Evolutionary conservation across 2,113 vertebrate genomes (phyloP), one percentile per base, ranked within the genome.

Genomic region (Megatriorchis doriae): DNA sequence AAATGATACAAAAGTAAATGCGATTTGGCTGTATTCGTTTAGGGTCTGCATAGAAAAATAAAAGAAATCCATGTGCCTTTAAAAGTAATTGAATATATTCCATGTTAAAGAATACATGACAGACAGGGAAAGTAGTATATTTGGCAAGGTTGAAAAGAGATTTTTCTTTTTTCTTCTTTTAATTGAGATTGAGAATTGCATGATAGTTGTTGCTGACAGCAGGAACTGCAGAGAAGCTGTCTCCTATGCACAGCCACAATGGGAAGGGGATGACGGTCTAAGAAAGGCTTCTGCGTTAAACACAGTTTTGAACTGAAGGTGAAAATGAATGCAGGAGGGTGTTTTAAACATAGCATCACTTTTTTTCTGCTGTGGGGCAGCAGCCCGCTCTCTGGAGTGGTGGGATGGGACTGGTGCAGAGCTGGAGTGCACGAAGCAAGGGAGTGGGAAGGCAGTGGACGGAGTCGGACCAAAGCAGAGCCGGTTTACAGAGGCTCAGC

Each of bases 401-500:
- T 47, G 43, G 55, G 31, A 19, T 53, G 22, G 34, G 59, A 52
- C 42, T 0, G 1, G 8, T 50, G 42, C 25, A 62, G 59, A 52
- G 59, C 16, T 86, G 38, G 32, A 58, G 53, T 0, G 3, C 18
- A 1, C 47, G 55, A 86, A 52, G 13, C 0, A 0, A 74, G 11
- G 19, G 27, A 10, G 3, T 43, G 43, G 32, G 17, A 87, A 31
- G 7, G 55, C 43, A 58, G 3, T 0, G 1, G 34, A 34, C 9
- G 5, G 8, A 36, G 13, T 6, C 5, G 3, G 7, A 72, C 38
- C 22, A 63, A 56, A 62, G 36, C 52, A 56, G 42, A 67, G 34
- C 7, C 1, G 16, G 21, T 53, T 27, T 56, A 25, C 23, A 50
- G 25, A 45, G 15, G 21, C 2, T 1, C 18, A 52, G 36, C 59